Evolutionary conservation across 2,888 invertebrate species (phyloP), one percentile per base, ranked within the genome.

Genomic region (Petrolisthes manimaculis): DNA sequence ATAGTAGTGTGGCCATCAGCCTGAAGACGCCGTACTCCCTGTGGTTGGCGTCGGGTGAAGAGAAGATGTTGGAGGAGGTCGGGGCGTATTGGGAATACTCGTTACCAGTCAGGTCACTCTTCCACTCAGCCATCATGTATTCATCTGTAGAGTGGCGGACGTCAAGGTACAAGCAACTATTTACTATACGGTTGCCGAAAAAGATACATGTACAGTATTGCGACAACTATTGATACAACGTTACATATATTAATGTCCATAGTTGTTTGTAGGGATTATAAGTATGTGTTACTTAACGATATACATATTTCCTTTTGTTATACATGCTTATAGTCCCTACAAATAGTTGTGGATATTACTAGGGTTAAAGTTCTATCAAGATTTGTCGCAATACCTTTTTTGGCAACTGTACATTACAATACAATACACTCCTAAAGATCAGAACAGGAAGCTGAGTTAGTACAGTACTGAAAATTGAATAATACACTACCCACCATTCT

Each of bases 1-100:
- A 89, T 14, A 89, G 81, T 37, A 53, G 53, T 9, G 53, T 75
- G 56, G 84, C 87, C 21, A 89, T 69, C n/a, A 54, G 54, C 5
- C 86, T 24, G 56, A 80, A 89, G 37, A 78, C 87, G 8, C 81
- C 84, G 71, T 51, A 21, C 54, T 37, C 77, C 37, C 69, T 37
- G n/a, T 21, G 74, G 51, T 8, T 53, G 53, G 53, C 56, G 71
- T 83, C 71, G 51, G 83, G 83, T 37, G 83, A 83, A 4, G 87
- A 88, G 56, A 89, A 80, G 55, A 89, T 89, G 83, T 89, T 88
- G 61, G 77, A 67, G 54, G 77, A 83, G n/a, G 69, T 54, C 21
- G 37, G 54, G 18, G 87, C 89, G 8, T 37, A 69, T 8, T 37
- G 14, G 69, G 79, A 88, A 74, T 84, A 80, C 54, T 89, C 89